Evolutionary conservation across 2,113 vertebrate genomes (phyloP).

Genomic region (Martes martes): DNA sequence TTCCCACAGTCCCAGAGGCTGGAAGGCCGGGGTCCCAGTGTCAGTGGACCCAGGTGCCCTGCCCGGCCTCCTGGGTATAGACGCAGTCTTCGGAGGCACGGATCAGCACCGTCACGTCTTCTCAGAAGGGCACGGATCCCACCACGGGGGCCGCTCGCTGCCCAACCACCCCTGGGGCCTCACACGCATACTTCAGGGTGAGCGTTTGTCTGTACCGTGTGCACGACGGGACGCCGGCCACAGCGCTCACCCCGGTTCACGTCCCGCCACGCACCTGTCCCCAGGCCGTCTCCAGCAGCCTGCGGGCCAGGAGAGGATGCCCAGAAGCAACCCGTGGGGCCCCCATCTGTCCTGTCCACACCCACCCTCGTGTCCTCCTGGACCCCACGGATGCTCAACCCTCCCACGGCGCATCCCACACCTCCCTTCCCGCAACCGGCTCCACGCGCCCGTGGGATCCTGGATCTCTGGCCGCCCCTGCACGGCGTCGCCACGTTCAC

Average conservation of each 20-base stretch:
- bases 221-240: rapidly evolving
- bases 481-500: rapidly evolving
- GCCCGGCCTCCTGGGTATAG: too few species aligned
- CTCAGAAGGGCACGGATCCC: not conserved
- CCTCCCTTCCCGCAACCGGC: rapidly evolving
- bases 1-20: not conserved
- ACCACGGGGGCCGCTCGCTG: rapidly evolving
- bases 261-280: rapidly evolving
- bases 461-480: rapidly evolving
- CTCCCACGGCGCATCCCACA: rapidly evolving
- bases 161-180: not conserved
- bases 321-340: rapidly evolving
- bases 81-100: rapidly evolving
- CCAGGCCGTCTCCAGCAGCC: rapidly evolving
- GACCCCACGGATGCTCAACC: rapidly evolving
- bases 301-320: rapidly evolving
- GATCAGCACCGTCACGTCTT: rapidly evolving
- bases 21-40: rapidly evolving
- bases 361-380: not conserved
- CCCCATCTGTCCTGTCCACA: rapidly evolving
- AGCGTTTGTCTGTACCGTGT: rapidly evolving
- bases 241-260: rapidly evolving
- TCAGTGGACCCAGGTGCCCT: rapidly evolving
- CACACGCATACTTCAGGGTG: not conserved
- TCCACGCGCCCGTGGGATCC: rapidly evolving